Base-by-base conservation (phyloP, 2,888 invertebrate genomes). In the Acanthoscelides obtectus region DNA sequence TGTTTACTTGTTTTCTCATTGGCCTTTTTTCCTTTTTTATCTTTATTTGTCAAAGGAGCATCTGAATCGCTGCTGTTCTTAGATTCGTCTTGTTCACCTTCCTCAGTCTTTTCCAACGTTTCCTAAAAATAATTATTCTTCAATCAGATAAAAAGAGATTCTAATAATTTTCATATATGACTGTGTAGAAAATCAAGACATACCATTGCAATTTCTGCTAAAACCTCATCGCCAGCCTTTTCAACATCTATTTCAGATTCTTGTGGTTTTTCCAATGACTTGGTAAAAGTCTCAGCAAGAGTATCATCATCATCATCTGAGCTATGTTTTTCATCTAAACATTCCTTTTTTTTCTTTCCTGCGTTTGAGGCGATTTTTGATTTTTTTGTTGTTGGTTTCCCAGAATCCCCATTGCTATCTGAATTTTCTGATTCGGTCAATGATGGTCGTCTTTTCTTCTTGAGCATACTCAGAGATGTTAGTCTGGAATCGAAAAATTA, bases 331-430 rank as follows among this genome's bases (percentile, higher is more conserved):
- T 69, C 27, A n/a, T 66, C 21, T 19, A 0, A 72, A 8, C 45
- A 0, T 19, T 68, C 45, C 22, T 66, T 22, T n/a, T 65, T 20
- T 27, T 68, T 70, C 45, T 67, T 69, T 22, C 63, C 70, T 17
- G 63, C 67, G n/a, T 66, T 70, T 27, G 22, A 12, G 3, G 21
- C 20, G 22, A 67, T 74, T 67, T 72, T 75, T 8, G 71, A 70
- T 70, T 79, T 78, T 69, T 79, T 79, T 12, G 63, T 74, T 21
- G 65, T 69, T 12, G 73, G 72, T 27, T 70, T 72, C 64, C 76
- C 77, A 27, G 68, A 64, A 64, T 78, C 79, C 17, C 17, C 45
- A 12, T 45, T 45, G 17, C 45, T 45, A 12, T 45, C 45, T 45
- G 45, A 12, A 45, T 45, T 17, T 6, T 45, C 5, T 3, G 45